Percentiles rank a stretch among this genome's conserved stretches.
phyloP scores from a whole-genome alignment of 2,113 vertebrate genomes.

The Maccullochella peelii region DNA sequence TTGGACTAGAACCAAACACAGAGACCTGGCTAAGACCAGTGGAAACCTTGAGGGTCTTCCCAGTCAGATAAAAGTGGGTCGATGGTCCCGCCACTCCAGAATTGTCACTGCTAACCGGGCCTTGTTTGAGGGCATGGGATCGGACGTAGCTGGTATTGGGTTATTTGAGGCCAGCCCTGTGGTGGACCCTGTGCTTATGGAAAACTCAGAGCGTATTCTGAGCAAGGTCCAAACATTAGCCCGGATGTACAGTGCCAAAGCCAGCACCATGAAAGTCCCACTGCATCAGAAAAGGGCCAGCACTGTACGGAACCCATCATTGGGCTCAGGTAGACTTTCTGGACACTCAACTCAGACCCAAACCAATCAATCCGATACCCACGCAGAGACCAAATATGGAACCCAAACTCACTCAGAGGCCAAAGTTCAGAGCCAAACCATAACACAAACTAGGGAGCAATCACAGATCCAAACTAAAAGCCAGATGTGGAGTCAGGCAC shows the following conservation, averaged over 20 bases:
- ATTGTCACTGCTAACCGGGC: constrained; percentile 57
- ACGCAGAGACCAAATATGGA: neutral
- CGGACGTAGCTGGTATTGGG: constrained; percentile 71
- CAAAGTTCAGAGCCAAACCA: constrained; percentile 16
- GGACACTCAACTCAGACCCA: neutral
- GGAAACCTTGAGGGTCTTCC: constrained; percentile 54
- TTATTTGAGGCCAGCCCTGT: constrained; percentile 78
- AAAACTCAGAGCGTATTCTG: constrained; percentile 87
- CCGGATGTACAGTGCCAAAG: constrained; percentile 88
- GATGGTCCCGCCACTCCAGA: constrained; percentile 73
- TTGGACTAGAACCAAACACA: constrained; percentile 24
- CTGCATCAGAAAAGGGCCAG: constrained; percentile 77
- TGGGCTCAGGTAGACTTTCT: constrained; percentile 23
- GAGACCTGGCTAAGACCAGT: constrained; percentile 5
- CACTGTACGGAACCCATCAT: constrained; percentile 18
- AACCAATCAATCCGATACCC: neutral
- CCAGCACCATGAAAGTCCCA: constrained; percentile 84
- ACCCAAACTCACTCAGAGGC: neutral
- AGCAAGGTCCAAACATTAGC: constrained; percentile 92
- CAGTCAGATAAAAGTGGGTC: constrained; percentile 72
- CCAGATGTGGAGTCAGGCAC: constrained; percentile 2
- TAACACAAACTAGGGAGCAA: neutral
- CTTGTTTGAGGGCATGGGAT: constrained; percentile 66
- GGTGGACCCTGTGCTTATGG: constrained; percentile 77
- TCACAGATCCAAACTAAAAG: constrained; percentile 3